These are phyloP conservation scores for Eumeta japonica DNA, from an alignment of 1,140 invertebrate genomes.

Conservation along the genomic window DNA sequence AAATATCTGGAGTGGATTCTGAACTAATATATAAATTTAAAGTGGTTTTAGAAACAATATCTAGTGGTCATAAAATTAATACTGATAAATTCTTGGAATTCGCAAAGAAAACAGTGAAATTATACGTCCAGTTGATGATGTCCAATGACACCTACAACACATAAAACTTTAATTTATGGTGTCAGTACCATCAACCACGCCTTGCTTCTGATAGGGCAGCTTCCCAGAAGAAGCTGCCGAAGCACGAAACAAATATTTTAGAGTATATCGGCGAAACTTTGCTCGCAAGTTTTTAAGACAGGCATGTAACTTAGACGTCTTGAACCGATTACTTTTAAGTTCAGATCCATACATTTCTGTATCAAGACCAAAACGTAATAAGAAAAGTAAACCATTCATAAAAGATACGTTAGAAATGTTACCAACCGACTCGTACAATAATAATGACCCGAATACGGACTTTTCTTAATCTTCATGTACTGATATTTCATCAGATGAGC, in stretches of 20 bases:
- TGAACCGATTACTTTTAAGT: conserved; percentile 14
- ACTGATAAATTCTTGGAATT: conserved; percentile 11
- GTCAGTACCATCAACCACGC: conserved; percentile 11
- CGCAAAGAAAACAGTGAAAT: conserved; percentile 12
- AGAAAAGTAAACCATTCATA: too few species aligned
- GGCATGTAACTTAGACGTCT: conserved; percentile 11
- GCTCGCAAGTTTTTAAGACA: conserved; percentile 16
- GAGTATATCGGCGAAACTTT: conserved; percentile 13
- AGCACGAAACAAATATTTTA: conserved; percentile 20
- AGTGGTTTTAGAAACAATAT: conserved; percentile 12
- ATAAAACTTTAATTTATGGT: conserved; percentile 32
- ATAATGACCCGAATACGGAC: too few species aligned
- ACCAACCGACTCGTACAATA: too few species aligned
- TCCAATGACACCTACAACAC: conserved; percentile 29
- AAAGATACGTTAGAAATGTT: too few species aligned
- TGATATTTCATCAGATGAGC: too few species aligned
- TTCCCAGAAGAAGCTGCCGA: conserved; percentile 14
- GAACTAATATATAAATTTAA: conserved; percentile 10
- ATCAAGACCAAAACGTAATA: too few species aligned
- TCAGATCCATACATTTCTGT: conserved; percentile 15
- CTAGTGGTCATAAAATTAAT: too few species aligned
- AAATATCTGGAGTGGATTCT: conserved; percentile 27
- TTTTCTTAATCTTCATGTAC: too few species aligned
- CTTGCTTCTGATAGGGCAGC: conserved; percentile 14
- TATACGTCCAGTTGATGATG: conserved; percentile 23